Base-by-base conservation (phyloP, 2,113 vertebrate species). In the Alethe castanea region DNA sequence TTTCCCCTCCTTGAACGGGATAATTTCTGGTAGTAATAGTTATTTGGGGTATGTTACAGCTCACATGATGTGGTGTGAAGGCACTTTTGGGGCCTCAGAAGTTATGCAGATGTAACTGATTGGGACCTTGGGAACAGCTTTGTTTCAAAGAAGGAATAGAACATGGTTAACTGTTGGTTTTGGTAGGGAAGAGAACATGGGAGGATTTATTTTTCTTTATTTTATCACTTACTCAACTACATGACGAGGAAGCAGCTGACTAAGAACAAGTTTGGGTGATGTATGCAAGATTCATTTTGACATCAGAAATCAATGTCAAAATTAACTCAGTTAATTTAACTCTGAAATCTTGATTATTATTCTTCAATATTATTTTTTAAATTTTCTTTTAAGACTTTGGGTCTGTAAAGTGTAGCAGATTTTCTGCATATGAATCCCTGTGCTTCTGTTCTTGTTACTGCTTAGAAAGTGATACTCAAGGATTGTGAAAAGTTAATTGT, bases 21-120 rank as follows among this genome's bases (percentile, higher is more conserved):
- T 61, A 31, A 57, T 78, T 78, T 67, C 33, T 73, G 36, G 12
- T 42, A 66, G 19, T 47, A 83, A 23, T 6, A 44, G 57, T 64
- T 81, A 5, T 23, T 66, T 22, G 35, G 26, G 17, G 5, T 60
- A 3, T 28, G 9, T 56, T 83, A 38, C 31, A 89, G 59, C 16
- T 67, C 6, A 1, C 22, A 8, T 42, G 23, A 20, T 0, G 0
- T n/a, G 36, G 26, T 57, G 19, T 42, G n/a, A 62, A 73, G 60
- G 31, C 20, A 22, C 23, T 73, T 48, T 3, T 42, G 71, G 26
- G 54, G 40, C 17, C 52, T 83, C 62, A 52, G 38, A 50, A 78
- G 20, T 33, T 85, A 42, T 62, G 24, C 88, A 73, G 35, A 17
- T 91, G 26, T 53, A 40, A 38, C 35, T 62, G 31, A 47, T 6